Conservation (phyloP, 2,888 invertebrate species). For the Pristionchus arcanus region DNA sequence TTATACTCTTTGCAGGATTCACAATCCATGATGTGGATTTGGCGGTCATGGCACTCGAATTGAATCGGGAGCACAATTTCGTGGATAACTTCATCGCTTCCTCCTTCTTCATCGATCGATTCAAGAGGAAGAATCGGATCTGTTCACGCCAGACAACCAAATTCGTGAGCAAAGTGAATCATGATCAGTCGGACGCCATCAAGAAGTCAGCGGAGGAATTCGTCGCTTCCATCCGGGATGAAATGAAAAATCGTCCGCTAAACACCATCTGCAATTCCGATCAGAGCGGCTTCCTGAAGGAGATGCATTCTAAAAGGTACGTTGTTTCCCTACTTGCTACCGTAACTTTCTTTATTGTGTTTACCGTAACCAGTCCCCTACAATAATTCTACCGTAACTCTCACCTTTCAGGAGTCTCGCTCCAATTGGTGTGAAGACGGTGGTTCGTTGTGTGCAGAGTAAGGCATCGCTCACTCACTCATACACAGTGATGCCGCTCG, state of each 20-base stretch:
- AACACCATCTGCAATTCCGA: background rate
- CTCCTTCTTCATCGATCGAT: background rate
- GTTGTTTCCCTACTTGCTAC: background rate
- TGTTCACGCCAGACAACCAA: background rate
- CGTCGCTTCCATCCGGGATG: background rate
- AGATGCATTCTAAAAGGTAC: conserved; percentile 20
- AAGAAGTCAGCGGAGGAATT: background rate
- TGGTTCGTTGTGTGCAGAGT: background rate
- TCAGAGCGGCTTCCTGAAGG: conserved; percentile 16
- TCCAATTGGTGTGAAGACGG: background rate
- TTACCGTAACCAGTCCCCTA: no score
- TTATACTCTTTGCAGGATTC: no score
- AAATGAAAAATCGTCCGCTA: background rate
- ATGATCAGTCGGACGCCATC: background rate
- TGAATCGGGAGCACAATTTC: background rate
- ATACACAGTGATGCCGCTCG: conserved; percentile 58
- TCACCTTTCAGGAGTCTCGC: background rate
- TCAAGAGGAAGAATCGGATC: background rate
- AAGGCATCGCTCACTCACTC: conserved; percentile 1
- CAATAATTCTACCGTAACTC: background rate
- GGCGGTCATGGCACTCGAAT: background rate
- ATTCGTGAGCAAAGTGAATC: background rate
- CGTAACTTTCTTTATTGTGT: no score
- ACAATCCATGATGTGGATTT: conserved; percentile 27
- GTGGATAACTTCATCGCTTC: background rate